Conservation (phyloP, 2,888 invertebrate genomes). For the Eucera pruinosa region DNA sequence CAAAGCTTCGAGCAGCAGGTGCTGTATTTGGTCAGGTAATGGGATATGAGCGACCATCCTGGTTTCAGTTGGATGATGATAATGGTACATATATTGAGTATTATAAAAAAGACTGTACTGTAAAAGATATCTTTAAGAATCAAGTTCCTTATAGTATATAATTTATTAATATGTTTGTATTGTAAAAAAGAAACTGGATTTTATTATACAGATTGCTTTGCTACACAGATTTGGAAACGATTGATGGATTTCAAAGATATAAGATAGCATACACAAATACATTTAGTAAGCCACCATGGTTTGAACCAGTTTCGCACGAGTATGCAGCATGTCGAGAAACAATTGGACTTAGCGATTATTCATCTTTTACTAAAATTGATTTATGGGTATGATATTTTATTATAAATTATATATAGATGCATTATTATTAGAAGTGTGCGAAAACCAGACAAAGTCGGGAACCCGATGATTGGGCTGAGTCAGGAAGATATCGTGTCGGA, state of each 20-base stretch:
- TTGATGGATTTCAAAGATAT: conserved; percentile 63
- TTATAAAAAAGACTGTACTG: neutral
- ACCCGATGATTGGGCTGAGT: no score
- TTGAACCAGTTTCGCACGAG: conserved; percentile 93
- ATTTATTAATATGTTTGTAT: neutral
- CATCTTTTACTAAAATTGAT: conserved; percentile 98
- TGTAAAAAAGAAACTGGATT: conserved; percentile 25
- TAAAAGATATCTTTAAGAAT: neutral
- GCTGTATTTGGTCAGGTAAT: conserved; percentile 98
- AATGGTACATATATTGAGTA: conserved; percentile 78
- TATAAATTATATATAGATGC: conserved; percentile 27
- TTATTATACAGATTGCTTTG: conserved; percentile 50
- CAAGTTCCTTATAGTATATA: neutral
- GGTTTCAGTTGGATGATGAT: conserved; percentile 89
- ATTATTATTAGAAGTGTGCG: no score
- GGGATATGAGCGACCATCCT: conserved; percentile 98
- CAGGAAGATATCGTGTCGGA: no score
- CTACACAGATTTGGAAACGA: conserved; percentile 63
- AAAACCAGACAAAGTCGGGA: no score
- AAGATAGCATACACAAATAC: conserved; percentile 92
- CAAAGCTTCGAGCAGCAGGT: conserved; percentile 94
- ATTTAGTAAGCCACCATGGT: conserved; percentile 97
- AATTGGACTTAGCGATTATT: conserved; percentile 97
- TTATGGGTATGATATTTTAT: conserved; percentile 88
- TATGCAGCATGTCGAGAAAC: conserved; percentile 97